A percentile compares a stretch with the other conserved stretches of the same genome.
phyloP scores from a whole-genome alignment of 2,888 invertebrate species.

The Agrotis ipsilon region DNA sequence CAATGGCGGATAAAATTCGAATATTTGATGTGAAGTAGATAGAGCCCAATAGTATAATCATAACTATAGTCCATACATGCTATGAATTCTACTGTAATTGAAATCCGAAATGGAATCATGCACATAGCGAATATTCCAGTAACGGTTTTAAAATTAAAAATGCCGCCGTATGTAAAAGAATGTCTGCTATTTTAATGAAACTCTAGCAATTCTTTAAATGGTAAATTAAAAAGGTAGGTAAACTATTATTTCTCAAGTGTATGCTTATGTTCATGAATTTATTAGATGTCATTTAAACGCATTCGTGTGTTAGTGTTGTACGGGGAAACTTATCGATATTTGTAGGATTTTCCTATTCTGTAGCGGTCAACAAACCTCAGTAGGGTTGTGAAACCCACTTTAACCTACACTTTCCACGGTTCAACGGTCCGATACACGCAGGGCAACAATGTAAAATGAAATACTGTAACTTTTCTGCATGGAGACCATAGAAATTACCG shows the following conservation, averaged over 20 bases:
- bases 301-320: conserved; percentile 15
- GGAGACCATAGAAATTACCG: conserved; percentile 60
- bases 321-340: conserved; percentile 29
- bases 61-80: neutral
- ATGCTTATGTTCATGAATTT: conserved; percentile 5
- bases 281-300: neutral
- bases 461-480: conserved; percentile 67
- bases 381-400: conserved; percentile 59
- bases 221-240: neutral
- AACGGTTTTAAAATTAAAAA: conserved; percentile 16
- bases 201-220: neutral
- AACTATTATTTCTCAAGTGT: neutral
- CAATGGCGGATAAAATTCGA: conserved; percentile 21
- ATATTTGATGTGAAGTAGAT: neutral
- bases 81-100: conserved; percentile 1
- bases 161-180: conserved; percentile 3
- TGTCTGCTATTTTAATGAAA: conserved; percentile 16
- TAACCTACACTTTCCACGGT: conserved; percentile 59
- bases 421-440: conserved; percentile 77
- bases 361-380: conserved; percentile 58
- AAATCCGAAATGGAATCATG: conserved; percentile 14
- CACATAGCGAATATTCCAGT: conserved; percentile 16
- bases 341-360: conserved; percentile 41
- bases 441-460: conserved; percentile 78
- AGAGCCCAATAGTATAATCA: neutral